Percentiles rank a stretch among this genome's conserved stretches.
These are phyloP conservation scores for Tauraco erythrolophus DNA, from an alignment of 2,113 vertebrate genomes.

Conservation along the genomic window DNA sequence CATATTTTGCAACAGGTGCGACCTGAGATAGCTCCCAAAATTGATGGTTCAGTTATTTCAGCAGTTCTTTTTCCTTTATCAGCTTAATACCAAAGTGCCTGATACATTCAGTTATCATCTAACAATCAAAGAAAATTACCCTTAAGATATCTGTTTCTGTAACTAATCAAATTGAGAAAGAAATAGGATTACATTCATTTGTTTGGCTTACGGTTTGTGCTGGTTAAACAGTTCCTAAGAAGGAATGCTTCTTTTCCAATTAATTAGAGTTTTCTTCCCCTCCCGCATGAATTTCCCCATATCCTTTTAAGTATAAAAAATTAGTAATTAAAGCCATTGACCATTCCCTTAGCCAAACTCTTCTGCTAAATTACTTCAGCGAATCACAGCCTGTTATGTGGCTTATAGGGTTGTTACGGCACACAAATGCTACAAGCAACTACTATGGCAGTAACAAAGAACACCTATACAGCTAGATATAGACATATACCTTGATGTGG, in stretches of 20 bases:
- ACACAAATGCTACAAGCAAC: neutral
- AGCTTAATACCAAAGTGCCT: neutral
- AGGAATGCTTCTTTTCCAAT: neutral
- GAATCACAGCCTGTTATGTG: neutral
- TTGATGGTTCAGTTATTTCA: neutral
- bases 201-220: neutral
- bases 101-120: neutral
- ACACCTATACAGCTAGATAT: neutral
- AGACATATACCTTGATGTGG: neutral
- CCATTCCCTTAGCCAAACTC: neutral
- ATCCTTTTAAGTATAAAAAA: neutral
- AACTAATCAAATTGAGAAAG: neutral
- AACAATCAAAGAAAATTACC: neutral
- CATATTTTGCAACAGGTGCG: rapidly evolving
- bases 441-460: neutral
- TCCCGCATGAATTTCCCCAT: neutral
- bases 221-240: neutral
- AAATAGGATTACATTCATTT: neutral
- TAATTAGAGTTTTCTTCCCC: neutral
- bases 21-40: neutral
- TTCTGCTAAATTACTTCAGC: neutral
- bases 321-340: neutral
- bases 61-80: neutral
- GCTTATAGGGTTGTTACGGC: neutral
- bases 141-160: neutral